phyloP scores from a whole-genome alignment of 2,888 invertebrate species.

The Linyphia triangularis region DNA sequence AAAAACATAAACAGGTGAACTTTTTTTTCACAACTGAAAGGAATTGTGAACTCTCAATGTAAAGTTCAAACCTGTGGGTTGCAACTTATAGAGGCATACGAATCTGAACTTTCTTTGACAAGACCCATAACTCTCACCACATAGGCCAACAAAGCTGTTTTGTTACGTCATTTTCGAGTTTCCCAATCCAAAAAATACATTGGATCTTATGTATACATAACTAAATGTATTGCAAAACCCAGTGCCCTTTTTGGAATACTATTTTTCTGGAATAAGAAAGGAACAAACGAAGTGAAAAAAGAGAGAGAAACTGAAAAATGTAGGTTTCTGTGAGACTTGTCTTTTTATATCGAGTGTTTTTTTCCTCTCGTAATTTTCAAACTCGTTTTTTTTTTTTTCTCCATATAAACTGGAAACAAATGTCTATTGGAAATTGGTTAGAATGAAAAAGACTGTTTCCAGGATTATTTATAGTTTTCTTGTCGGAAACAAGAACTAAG shows the following conservation, averaged over 20 bases:
- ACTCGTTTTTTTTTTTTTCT: background rate
- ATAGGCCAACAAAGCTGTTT: slow-evolving; percentile 27
- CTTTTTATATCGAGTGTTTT: too few relatives aligned
- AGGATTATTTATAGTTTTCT: background rate
- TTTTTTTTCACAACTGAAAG: background rate
- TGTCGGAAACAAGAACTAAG: background rate
- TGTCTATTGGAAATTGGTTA: background rate
- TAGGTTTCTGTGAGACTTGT: background rate
- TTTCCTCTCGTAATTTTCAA: background rate
- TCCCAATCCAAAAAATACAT: background rate
- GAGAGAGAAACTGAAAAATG: background rate
- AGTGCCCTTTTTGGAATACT: background rate
- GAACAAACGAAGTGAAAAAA: background rate
- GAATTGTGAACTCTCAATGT: background rate
- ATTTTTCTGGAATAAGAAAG: background rate
- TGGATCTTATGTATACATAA: background rate
- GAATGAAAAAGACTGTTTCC: background rate
- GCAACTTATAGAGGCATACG: background rate
- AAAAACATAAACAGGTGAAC: background rate
- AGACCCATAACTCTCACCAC: slow-evolving; percentile 29
- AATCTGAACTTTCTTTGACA: slow-evolving; percentile 10
- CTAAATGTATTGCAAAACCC: background rate
- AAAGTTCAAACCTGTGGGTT: background rate
- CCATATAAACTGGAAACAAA: background rate
- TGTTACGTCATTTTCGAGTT: slow-evolving; percentile 10